A percentile compares a stretch with the other conserved stretches of the same genome.
Evolutionary conservation across 2,888 invertebrate genomes (phyloP).

Genomic region (Coelinius sp.): DNA sequence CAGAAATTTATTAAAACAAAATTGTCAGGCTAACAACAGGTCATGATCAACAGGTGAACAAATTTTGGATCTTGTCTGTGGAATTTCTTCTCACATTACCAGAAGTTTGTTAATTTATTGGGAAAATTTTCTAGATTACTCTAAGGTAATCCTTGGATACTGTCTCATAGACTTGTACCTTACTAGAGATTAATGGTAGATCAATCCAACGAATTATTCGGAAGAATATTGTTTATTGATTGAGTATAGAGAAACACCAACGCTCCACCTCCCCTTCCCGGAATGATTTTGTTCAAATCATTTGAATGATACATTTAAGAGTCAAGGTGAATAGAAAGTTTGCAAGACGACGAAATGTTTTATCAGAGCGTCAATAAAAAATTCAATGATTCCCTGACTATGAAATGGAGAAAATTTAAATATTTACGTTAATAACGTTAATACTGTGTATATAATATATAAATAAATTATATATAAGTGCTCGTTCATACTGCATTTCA

Average conservation of each 20-base stretch:
- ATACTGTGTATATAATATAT: conserved; percentile 23
- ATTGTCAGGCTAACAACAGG: conserved; percentile 2
- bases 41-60: conserved; percentile 40
- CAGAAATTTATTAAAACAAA: not conserved
- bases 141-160: not conserved
- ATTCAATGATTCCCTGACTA: not conserved
- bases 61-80: conserved; percentile 19
- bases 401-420: not conserved
- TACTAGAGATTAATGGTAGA: conserved; percentile 3
- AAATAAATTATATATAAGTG: conserved; percentile 26
- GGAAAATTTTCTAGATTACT: conserved; percentile 3
- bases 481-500: conserved; percentile 25
- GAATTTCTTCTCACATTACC: not conserved
- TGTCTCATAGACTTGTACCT: conserved; percentile 16
- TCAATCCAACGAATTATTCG: not conserved
- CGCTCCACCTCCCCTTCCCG: conserved; percentile 16
- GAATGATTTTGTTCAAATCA: conserved; percentile 4
- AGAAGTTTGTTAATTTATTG: not conserved
- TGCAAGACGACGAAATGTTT: not conserved
- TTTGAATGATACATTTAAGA: not conserved
- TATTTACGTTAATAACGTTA: conserved; percentile 12
- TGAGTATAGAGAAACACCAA: not conserved
- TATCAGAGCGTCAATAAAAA: conserved; percentile 12
- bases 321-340: not conserved
- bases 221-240: not conserved